Conservation (phyloP, 2,113 vertebrate species). For the Indicator indicator region DNA sequence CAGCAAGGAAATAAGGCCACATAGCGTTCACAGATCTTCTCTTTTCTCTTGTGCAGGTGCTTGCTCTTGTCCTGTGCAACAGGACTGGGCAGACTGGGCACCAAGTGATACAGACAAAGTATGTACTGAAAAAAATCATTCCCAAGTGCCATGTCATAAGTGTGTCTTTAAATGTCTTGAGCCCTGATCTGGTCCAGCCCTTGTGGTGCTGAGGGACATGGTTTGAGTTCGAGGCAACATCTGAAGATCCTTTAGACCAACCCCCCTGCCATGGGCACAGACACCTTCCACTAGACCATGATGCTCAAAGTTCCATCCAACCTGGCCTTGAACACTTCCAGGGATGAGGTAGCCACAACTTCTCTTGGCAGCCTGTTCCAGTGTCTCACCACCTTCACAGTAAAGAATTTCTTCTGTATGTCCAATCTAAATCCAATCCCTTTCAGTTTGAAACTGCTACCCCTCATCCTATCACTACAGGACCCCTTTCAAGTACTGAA, state of each 20-base stretch:
- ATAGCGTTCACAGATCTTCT: background rate
- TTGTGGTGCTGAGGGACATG: no score
- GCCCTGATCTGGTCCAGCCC: no score
- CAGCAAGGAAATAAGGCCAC: background rate
- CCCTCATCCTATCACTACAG: background rate
- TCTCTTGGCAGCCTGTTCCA: no score
- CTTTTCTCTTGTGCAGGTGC: background rate
- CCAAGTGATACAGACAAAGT: background rate
- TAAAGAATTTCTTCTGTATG: no score
- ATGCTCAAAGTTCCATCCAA: background rate
- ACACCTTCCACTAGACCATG: background rate
- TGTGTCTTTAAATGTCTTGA: background rate
- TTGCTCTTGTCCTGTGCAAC: background rate
- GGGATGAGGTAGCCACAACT: background rate
- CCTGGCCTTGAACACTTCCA: background rate
- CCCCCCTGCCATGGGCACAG: background rate
- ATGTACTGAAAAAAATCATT: background rate
- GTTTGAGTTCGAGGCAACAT: background rate
- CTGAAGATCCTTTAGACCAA: background rate
- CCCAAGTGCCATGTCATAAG: fast-evolving
- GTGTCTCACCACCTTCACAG: no score
- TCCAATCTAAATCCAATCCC: no score
- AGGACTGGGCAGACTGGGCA: background rate
- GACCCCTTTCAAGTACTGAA: fast-evolving
- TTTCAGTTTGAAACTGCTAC: no score